Base-by-base conservation (phyloP, 1,140 invertebrate species). In the Drosophila nebulosa region DNA sequence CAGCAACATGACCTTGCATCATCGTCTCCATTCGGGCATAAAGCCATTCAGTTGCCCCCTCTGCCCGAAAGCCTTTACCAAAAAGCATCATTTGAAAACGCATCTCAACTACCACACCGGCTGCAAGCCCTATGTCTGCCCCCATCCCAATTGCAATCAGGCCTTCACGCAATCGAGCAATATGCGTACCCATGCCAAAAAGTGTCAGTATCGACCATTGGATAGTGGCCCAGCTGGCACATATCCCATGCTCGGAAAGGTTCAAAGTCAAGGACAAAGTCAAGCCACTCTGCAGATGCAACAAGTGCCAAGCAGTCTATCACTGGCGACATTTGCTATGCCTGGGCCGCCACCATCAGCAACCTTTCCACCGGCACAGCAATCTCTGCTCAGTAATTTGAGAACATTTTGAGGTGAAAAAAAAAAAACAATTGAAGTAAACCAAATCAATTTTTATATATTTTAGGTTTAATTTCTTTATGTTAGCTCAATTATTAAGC, bases 41-140 rank as follows among this genome's bases (percentile, higher is more conserved):
- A 96, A 97, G 76, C 97, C 97, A 0, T 98, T 98, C 90, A 94
- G 95, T 22, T 98, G 97, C 83, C 94, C 94, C 1, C 91, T 97
- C 1, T 98, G 97, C 85, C 94, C 95, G 3, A 96, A 98, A 69
- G 95, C 96, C 2, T 98, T 98, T 91, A 96, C 97, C 27, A 97
- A 96, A 92, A 96, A 96, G 74, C 95, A 96, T 76, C 95, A 96
- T 77, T 92, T 97, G 7, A 96, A 97, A 90, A 97, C 96, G 0
- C 97, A 97, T 90, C 93, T 96, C 24, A 97, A 97, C 86, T 96
- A 95, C 70, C 95, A 96, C 79, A 96, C 95, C 0, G 95, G 95
- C 0, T 93, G 94, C 30, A 96, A 96, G 73, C 95, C 96, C 0
- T 96, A 96, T 74, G 93, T 94, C 1, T 96, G 96, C 79, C 93